Conservation (phyloP, 2,888 invertebrate species). For the Andrena dorsata region DNA sequence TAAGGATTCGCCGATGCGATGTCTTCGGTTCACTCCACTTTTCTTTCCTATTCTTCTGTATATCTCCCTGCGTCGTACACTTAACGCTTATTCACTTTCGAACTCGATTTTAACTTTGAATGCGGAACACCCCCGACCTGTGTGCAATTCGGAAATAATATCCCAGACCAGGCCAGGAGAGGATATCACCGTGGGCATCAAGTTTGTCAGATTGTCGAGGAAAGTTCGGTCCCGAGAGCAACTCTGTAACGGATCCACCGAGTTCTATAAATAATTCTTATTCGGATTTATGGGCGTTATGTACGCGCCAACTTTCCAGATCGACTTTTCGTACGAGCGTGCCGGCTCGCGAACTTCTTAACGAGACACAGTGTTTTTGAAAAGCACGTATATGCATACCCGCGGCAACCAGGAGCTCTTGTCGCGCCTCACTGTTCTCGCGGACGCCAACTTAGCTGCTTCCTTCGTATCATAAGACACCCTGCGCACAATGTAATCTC, state of each 20-base stretch:
- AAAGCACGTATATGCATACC: neutral
- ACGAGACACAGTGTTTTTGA: slow-evolving; percentile 31
- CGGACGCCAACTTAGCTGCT: neutral
- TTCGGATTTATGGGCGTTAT: slow-evolving; percentile 78
- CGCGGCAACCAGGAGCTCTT: neutral
- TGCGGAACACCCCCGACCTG: slow-evolving; percentile 32
- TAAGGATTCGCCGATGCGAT: neutral
- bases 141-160: slow-evolving; percentile 64
- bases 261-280: slow-evolving; percentile 81
- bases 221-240: slow-evolving; percentile 69
- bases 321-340: slow-evolving; percentile 60
- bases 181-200: slow-evolving; percentile 67
- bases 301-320: slow-evolving; percentile 64
- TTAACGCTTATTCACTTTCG: slow-evolving; percentile 38
- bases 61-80: neutral
- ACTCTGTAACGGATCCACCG: slow-evolving; percentile 58
- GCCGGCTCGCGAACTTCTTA: slow-evolving; percentile 52
- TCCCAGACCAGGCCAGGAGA: slow-evolving; percentile 39
- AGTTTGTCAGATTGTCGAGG: slow-evolving; percentile 68
- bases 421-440: neutral
- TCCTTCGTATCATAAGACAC: too few relatives aligned
- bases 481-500: too few relatives aligned
- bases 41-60: slow-evolving; percentile 8
- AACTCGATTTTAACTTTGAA: slow-evolving; percentile 65
- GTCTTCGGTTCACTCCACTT: neutral